Evolutionary conservation across 2,888 invertebrate species (phyloP).

Genomic region (Protonemura montana): DNA sequence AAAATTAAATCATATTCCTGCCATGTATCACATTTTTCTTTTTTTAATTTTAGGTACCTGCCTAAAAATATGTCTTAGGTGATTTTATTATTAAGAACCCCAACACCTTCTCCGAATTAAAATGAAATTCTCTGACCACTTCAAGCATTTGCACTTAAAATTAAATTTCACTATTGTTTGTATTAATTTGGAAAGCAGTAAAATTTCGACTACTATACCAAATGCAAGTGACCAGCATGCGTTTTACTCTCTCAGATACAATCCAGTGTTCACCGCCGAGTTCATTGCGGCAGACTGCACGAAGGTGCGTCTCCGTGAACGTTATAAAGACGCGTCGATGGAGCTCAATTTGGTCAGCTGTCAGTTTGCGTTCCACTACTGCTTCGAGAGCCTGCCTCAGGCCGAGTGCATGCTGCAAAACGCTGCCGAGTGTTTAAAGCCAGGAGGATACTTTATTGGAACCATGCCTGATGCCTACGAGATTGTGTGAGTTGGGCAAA

Average conservation of each 20-base stretch:
- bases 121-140: no score
- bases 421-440: constrained; percentile 85
- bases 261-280: constrained; percentile 77
- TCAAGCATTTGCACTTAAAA: no score
- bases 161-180: no score
- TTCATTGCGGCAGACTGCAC: constrained; percentile 93
- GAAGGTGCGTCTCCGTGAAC: constrained; percentile 75
- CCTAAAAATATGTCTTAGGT: no score
- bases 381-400: constrained; percentile 87
- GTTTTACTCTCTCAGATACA: constrained; percentile 43
- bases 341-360: constrained; percentile 92
- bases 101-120: no score
- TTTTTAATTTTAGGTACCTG: no score
- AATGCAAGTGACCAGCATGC: not conserved
- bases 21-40: no score
- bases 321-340: constrained; percentile 78
- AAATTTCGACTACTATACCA: no score
- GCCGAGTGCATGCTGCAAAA: constrained; percentile 93
- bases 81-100: no score
- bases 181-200: no score
- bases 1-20: no score
- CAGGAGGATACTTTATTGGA: constrained; percentile 95
- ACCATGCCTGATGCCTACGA: constrained; percentile 95
- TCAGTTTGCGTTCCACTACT: constrained; percentile 98
- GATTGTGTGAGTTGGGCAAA: constrained; percentile 71